Percentiles rank a stretch among this genome's conserved stretches.
These are phyloP conservation scores for Phoxinus dragarum DNA, from an alignment of 2,797 vertebrate species.

Conservation along the genomic window DNA sequence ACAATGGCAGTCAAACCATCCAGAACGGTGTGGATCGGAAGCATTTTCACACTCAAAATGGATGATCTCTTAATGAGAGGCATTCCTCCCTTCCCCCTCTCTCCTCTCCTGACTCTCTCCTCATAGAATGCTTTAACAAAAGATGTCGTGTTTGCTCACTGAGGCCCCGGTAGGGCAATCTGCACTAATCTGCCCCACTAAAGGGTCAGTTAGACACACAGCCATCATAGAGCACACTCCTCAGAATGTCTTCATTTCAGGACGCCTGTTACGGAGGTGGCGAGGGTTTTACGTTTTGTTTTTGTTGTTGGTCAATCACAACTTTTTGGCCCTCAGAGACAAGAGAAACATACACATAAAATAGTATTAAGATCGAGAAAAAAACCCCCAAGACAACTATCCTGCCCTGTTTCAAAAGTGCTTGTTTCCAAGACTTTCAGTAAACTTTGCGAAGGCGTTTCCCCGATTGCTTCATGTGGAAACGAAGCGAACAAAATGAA, in stretches of 20 bases:
- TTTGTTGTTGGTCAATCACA: not conserved
- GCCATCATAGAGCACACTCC: conserved; percentile 71
- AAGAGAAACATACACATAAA: not conserved
- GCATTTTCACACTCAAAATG: conserved; percentile 61
- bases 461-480: not conserved
- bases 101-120: conserved; percentile 68
- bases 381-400: not conserved
- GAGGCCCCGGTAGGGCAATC: conserved; percentile 80
- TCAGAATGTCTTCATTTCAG: conserved; percentile 72
- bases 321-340: not conserved
- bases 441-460: not conserved
- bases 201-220: conserved; percentile 77
- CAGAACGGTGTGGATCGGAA: conserved; percentile 68
- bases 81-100: conserved; percentile 63
- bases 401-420: not conserved
- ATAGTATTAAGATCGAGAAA: not conserved
- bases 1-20: conserved; percentile 44
- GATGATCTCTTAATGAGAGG: conserved; percentile 72
- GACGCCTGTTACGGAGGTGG: conserved; percentile 17
- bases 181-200: conserved; percentile 79
- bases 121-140: conserved; percentile 75
- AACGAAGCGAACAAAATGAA: not conserved
- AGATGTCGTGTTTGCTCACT: conserved; percentile 80
- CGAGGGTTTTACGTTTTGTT: not conserved
- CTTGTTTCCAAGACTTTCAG: not conserved